Evolutionary conservation across 2,797 vertebrate species (phyloP), one percentile per base, ranked within the genome.

Genomic region (Ispidina lecontei): DNA sequence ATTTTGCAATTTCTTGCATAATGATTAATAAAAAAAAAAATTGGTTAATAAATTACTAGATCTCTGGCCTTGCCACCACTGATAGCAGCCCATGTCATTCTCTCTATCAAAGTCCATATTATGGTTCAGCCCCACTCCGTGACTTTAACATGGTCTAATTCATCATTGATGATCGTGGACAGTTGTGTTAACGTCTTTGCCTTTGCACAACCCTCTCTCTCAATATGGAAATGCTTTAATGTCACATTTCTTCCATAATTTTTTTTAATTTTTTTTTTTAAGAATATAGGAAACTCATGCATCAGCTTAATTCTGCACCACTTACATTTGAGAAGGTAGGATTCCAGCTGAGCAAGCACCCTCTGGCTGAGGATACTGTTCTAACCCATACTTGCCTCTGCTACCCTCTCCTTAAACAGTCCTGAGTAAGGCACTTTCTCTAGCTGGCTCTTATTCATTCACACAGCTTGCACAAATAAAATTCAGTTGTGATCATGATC

Each of bases 41-140:
- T 49, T 44, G 28, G 68, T 90, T 87, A 90, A 95, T 82, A 79
- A 91, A 51, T 87, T 4, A 72, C 83, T 73, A 71, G 44, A 19
- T 46, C 52, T 52, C n/a, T 71, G 70, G 23, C 76, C 54, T 76
- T 82, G 60, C 60, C 47, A 51, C 28, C 18, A 49, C 25, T 52
- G 63, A 54, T 46, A 68, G 41, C 72, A 74, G 35, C 8, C 10
- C 21, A 19, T 56, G 10, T 65, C 69, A 47, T 17, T 81, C 29
- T 25, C n/a, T 13, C 44, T 39, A 28, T n/a, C 43, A 79, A 93
- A 87, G 56, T 12, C 41, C n/a, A 47, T 14, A 22, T 35, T 54
- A 54, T n/a, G 77, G 31, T 74, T 54, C 49, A 83, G 71, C 60
- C 17, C 41, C 31, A 22, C 29, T 65, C 46, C 19, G n/a, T 11